Evolutionary conservation across 1,140 invertebrate genomes (phyloP), one percentile per base, ranked within the genome.

Genomic region (Probaryconus sp.): DNA sequence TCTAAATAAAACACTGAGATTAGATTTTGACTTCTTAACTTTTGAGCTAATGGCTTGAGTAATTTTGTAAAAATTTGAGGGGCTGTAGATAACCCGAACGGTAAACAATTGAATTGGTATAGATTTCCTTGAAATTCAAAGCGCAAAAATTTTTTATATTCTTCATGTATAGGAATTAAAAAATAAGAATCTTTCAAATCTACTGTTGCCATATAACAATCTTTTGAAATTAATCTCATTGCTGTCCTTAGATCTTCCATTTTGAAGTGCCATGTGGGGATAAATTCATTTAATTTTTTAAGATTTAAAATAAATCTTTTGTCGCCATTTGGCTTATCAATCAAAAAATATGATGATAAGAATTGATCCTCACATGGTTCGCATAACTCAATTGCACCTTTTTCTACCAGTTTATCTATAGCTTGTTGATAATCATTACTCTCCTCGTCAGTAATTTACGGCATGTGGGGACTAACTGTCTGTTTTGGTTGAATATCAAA

Each of bases 61-160:
- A 79, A 3, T 60, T 79, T 79, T 0, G 69, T 74, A 31, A 77
- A 79, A 14, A 71, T 11, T 9, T 26, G 58, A 11, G 74, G 74
- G 0, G 69, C 75, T 24, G 40, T 47, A 13, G 11, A 63, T 6
- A 72, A 30, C 1, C 67, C 76, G 43, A 64, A 77, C 3, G 55
- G 51, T 26, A 55, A 40, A 9, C 30, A 47, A 28, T 10, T 18
- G 20, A 61, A 61, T 18, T 61, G 10, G 11, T 47, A 61, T n/a
- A 38, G 6, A 3, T 37, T 1, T 10, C 33, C 21, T 10, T 48
- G 16, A 40, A 47, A 61, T 16, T 7, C 13, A 40, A 61, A 61
- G 9, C 43, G 16, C 16, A 61, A 35, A 31, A 30, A 61, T 31
- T 48, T 61, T 47, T 42, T 31, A 30, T 33, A 48, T 2, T 26